These are phyloP conservation scores for Pollicipes pollicipes DNA, from an alignment of 1,140 invertebrate genomes.

Conservation along the genomic window DNA sequence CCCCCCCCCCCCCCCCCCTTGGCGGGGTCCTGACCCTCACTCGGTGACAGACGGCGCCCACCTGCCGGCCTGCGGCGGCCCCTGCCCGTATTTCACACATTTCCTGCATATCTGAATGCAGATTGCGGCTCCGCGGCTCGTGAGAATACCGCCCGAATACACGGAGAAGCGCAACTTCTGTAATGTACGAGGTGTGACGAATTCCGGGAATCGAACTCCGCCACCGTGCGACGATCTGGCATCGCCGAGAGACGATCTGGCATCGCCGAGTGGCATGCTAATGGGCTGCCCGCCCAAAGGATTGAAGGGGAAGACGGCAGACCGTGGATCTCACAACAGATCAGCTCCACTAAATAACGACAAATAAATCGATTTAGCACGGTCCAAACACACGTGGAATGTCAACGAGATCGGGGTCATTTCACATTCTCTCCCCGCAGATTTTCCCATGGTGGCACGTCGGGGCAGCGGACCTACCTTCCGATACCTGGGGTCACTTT, in stretches of 20 bases:
- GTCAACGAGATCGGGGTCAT: background rate
- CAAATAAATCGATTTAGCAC: background rate
- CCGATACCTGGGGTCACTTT: background rate
- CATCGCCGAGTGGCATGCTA: background rate
- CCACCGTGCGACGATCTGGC: background rate
- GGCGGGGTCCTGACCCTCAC: background rate
- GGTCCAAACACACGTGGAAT: background rate
- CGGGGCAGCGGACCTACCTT: background rate
- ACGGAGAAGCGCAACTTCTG: background rate
- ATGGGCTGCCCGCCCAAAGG: background rate
- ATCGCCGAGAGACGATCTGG: no score
- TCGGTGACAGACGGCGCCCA: background rate
- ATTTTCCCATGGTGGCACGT: background rate
- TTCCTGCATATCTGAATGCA: background rate
- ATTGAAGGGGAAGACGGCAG: background rate
- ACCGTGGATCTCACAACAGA: background rate
- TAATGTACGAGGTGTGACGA: background rate
- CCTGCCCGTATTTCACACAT: background rate
- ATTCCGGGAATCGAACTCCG: background rate
- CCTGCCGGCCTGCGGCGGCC: background rate
- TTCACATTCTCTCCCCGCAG: background rate
- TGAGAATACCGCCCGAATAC: background rate
- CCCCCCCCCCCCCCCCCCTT: background rate
- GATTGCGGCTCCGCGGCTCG: background rate
- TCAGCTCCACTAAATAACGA: background rate